Evolutionary conservation across 1,140 invertebrate species (phyloP), one percentile per base, ranked within the genome.

Genomic region (Orchesella cincta): DNA sequence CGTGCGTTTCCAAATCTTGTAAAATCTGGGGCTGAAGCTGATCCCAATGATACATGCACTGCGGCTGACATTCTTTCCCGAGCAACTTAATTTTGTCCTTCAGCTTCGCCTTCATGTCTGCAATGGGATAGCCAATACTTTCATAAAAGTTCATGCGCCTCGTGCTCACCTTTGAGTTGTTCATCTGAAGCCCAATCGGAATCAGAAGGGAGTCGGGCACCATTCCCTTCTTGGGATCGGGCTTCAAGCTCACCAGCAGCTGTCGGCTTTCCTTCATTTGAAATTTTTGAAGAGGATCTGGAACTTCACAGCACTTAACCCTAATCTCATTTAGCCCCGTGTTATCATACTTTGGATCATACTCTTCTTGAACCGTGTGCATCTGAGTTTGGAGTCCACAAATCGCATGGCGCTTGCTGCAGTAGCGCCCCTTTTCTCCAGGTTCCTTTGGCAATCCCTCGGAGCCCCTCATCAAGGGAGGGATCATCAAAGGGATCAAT

Each of bases 301-400:
- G 72, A 23, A 78, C 57, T 34, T 29, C 29, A 70, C 76, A 78
- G 36, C 76, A 78, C 39, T 67, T 67, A 26, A 70, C 36, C 18
- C 46, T 29, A 26, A 78, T 23, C 52, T 78, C 74, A 28, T 78
- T 74, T 20, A 78, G 31, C 18, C 76, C 76, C 20, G 76, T 78
- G 39, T 78, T 78, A 52, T 78, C 76, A 20, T 74, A 70, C 8
- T 8, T 64, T 26, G 12, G 5, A 18, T 8, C 2, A 31, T 16
- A 12, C 54, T 62, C 35, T 64, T 23, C 18, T 29, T 0, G 28
- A 28, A 28, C 74, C 0, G 57, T 0, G 0, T 26, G 26, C 33
- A 74, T 67, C 34, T 74, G 76, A 2, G 72, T 52, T 28, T 74
- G 57, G 31, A 74, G 46, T 18, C 54, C 73, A 34, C 76, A 74